These are phyloP conservation scores for Laterallus jamaicensis DNA, from an alignment of 2,113 vertebrate species.

Conservation along the genomic window DNA sequence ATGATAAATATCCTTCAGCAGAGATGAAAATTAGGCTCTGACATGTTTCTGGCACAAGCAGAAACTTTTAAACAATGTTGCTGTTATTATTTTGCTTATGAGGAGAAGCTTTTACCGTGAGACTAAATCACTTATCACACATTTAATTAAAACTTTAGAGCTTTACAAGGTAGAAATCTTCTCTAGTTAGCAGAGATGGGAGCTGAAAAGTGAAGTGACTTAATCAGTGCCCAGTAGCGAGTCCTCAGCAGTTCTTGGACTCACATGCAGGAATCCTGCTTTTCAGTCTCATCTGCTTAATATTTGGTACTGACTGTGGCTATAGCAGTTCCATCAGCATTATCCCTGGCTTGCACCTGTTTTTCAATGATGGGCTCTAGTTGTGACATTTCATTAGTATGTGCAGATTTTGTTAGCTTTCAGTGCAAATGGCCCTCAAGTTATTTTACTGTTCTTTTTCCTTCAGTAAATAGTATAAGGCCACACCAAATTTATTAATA, in stretches of 20 bases:
- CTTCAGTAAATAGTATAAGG: not conserved
- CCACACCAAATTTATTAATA: constrained; percentile 1
- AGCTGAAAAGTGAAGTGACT: not conserved
- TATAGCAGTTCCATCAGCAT: not conserved
- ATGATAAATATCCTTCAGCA: not conserved
- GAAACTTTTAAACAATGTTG: not conserved
- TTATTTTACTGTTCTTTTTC: not conserved
- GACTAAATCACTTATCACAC: not conserved
- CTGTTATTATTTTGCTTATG: not conserved
- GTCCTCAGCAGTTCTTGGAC: not conserved
- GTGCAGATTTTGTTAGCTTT: not conserved
- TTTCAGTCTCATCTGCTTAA: not conserved
- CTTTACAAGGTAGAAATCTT: not conserved
- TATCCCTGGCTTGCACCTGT: not conserved
- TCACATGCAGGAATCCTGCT: not conserved
- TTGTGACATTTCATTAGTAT: not conserved
- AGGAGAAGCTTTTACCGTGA: not conserved
- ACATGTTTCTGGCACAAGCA: not conserved
- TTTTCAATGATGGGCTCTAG: not conserved
- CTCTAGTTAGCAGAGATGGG: not conserved
- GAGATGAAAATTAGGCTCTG: not conserved
- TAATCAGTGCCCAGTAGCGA: not conserved
- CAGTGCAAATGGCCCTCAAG: not conserved
- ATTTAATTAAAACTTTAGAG: not conserved
- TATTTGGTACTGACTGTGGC: not conserved